These are phyloP conservation scores for Euplexia lucipara DNA, from an alignment of 2,888 invertebrate species.

Conservation along the genomic window DNA sequence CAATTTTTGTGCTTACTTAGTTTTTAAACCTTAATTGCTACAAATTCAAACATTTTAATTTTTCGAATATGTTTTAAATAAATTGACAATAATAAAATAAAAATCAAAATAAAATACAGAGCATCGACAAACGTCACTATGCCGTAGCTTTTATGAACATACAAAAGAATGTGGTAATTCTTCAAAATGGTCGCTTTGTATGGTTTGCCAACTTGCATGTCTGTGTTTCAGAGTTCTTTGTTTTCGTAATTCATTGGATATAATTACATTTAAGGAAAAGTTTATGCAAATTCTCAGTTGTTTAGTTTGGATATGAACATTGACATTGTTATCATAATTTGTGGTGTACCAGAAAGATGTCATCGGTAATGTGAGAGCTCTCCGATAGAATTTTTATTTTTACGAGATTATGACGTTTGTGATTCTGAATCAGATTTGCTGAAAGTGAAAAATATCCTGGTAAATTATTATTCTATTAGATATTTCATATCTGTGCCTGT, in stretches of 20 bases:
- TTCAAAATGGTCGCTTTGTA: slow-evolving; percentile 94
- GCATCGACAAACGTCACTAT: slow-evolving; percentile 75
- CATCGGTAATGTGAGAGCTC: slow-evolving; percentile 91
- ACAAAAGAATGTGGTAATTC: slow-evolving; percentile 93
- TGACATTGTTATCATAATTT: slow-evolving; percentile 71
- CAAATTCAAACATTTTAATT: not conserved
- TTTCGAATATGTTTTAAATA: not conserved
- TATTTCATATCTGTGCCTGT: slow-evolving; percentile 49
- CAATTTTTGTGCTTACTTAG: not conserved
- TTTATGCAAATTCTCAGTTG: slow-evolving; percentile 69
- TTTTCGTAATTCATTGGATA: slow-evolving; percentile 84
- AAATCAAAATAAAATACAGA: slow-evolving; percentile 53
- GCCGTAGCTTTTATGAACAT: slow-evolving; percentile 82
- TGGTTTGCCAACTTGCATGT: slow-evolving; percentile 92
- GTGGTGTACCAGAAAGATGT: slow-evolving; percentile 85
- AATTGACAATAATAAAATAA: slow-evolving; percentile 6
- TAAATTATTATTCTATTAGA: slow-evolving; percentile 70
- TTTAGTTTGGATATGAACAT: slow-evolving; percentile 71
- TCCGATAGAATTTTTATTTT: slow-evolving; percentile 85
- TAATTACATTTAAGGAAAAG: slow-evolving; percentile 73
- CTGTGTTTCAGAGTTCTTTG: slow-evolving; percentile 90
- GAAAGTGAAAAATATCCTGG: slow-evolving; percentile 81
- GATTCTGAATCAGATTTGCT: slow-evolving; percentile 78
- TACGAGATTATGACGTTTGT: slow-evolving; percentile 85
- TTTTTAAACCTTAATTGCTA: not conserved